Base-by-base conservation (phyloP, 1,140 invertebrate genomes). In the Zaprionus ghesquierei region DNA sequence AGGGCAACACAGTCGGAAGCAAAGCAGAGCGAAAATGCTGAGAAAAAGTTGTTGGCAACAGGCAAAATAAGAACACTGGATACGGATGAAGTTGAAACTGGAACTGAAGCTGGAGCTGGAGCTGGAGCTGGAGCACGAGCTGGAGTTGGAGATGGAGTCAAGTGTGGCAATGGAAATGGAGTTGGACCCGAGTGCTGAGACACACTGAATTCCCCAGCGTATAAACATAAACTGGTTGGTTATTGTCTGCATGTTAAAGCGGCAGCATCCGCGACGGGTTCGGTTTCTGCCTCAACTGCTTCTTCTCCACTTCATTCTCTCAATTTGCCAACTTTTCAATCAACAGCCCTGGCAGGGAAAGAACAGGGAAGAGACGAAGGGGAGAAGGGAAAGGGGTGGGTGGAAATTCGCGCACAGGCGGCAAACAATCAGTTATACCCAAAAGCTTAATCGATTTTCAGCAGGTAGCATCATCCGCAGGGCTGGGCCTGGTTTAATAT, bases 361-460 rank as follows among this genome's bases (percentile, higher is more conserved):
- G n/a, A n/a, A n/a, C n/a, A n/a, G n/a, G n/a, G n/a, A n/a, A n/a
- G n/a, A n/a, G 5, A n/a, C 13, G 35, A 6, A 8, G 1, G 13
- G 2, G n/a, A 10, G 31, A 0, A 0, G 3, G 31, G 31, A 0
- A 33, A 10, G 31, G 2, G 2, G 5, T 27, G 25, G 13, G 13
- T 15, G 15, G 5, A n/a, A 58, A 62, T 35, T 64, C 51, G 18
- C 49, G 41, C 56, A 61, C 55, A 56, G 20, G 25, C 56, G 10
- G 31, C 71, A 76, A 76, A 76, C 73, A 76, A 72, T 72, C 68
- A 78, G 68, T 72, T 76, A 72, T 68, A 76, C 61, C 72, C 58
- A 71, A 78, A 75, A 75, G 72, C 69, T 68, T 78, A 78, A 78
- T 78, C 73, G 76, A 78, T 78, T 78, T 78, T 75, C 68, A 76